Evolutionary conservation across 2,797 vertebrate species (phyloP).

Genomic region (Eurystomus glaucurus): DNA sequence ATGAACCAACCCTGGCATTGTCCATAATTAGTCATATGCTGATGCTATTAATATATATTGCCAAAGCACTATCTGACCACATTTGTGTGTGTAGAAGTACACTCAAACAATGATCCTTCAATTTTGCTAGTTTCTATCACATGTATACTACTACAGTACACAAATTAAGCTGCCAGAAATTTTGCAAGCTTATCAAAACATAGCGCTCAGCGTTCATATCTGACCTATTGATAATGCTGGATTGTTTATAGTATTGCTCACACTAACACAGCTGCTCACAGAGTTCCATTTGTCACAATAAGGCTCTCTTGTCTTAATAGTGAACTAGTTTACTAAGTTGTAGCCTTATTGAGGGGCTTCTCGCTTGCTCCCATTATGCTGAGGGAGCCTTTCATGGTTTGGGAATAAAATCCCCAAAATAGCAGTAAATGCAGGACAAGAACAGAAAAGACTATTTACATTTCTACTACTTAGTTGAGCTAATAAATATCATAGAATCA

Average conservation of each 20-base stretch:
- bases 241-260: background rate
- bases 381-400: background rate
- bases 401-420: background rate
- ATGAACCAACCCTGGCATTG: background rate
- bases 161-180: background rate
- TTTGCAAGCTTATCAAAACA: background rate
- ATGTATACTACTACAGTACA: background rate
- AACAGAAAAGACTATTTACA: background rate
- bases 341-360: background rate
- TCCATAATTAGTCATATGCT: background rate
- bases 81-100: fast-evolving
- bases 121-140: background rate
- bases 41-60: background rate
- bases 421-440: background rate
- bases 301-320: background rate
- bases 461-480: background rate
- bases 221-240: background rate
- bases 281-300: background rate
- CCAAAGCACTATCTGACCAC: background rate
- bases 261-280: background rate
- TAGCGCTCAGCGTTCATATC: background rate
- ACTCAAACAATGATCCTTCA: background rate
- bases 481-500: background rate
- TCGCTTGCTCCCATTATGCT: background rate
- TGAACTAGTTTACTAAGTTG: background rate